Evolutionary conservation across 30 jellyfish, hydroid and myxozoan genomes (phyloP), one percentile per base, ranked within the genome.

Genomic region (Euphysa ruthae): DNA sequence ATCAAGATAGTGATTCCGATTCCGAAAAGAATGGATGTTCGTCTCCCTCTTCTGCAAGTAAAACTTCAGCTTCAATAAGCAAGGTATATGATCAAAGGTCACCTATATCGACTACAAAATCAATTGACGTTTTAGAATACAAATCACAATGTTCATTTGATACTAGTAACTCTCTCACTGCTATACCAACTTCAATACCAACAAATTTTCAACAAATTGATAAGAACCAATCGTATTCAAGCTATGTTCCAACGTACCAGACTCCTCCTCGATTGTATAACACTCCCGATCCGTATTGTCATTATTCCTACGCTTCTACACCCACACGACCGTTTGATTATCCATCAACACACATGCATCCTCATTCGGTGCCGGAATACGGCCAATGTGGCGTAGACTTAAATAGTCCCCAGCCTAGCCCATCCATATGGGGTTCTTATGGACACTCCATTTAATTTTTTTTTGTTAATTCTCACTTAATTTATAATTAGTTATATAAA

Each of bases 101-200:
- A 56, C 6, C 69, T 28, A 18, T 56, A 6, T 33, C 23, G 14
- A 6, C 69, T 20, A 42, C 55, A 18, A 3, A 5, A 15, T 18
- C 15, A 56, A 42, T 13, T 18, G 55, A 22, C 6, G 23, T 5
- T 10, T 46, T 29, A 46, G 60, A 46, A 46, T 38, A 38, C 65
- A 51, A 51, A 51, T 56, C 69, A 6, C 69, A 56, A 56, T 56
- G 69, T 28, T 20, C 69, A 5, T 56, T 3, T 28, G 43, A 56
- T 3, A 18, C 6, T 15, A 56, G 26, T 13, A 33, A 56, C n/a
- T 38, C n/a, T 8, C 52, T n/a, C n/a, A 12, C 12, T 8, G n/a
- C 12, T 38, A 12, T n/a, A 38, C n/a, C n/a, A 38, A 38, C 52
- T 8, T n/a, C 52, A 38, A 38, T 38, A 38, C n/a, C 52, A 12